Evolutionary conservation across 2,113 vertebrate species (phyloP), one percentile per base, ranked within the genome.

Genomic region (Callipepla californica): DNA sequence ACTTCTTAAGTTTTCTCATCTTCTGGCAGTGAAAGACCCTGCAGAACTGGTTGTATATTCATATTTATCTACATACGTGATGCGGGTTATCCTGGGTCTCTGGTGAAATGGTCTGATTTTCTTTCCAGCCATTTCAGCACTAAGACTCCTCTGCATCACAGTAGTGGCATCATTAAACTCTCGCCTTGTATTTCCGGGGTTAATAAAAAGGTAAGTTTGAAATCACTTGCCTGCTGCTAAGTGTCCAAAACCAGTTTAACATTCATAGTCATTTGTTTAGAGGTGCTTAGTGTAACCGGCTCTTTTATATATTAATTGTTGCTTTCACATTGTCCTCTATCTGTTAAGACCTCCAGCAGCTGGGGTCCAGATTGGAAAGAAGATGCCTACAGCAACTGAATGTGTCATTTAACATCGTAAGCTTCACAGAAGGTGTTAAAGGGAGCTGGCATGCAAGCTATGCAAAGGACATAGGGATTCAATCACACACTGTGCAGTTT

Each of bases 401-500:
- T 85, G 36, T 87, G 79, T 85, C 79, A 68, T 85, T 90, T 70
- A 83, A 67, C 53, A 74, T 75, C 21, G 16, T 1, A 57, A 85
- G 79, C 91, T 92, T 92, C 91, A 83, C 95, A 94, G 73, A 85
- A 96, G 69, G 93, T 94, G 93, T 81, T 86, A 95, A 90, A 92
- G 95, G 65, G 53, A 95, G 90, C 82, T 93, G 94, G 82, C 90
- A 93, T 91, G 87, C 63, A 51, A 90, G 73, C 61, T 74, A 75
- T 91, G 79, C 87, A 62, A 62, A 57, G 85, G 90, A 85, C 87
- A 89, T 62, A 83, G 93, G 94, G 91, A 94, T 96, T 92, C 85
- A 95, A 94, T 94, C 85, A 94, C 44, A n/a, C 44, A 40, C 61
- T 68, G 25, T 44, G 68, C 89, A 72, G 26, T 65, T 90, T 91